Evolutionary conservation across 2,888 invertebrate genomes (phyloP).

Genomic region (Rotaria sp.): DNA sequence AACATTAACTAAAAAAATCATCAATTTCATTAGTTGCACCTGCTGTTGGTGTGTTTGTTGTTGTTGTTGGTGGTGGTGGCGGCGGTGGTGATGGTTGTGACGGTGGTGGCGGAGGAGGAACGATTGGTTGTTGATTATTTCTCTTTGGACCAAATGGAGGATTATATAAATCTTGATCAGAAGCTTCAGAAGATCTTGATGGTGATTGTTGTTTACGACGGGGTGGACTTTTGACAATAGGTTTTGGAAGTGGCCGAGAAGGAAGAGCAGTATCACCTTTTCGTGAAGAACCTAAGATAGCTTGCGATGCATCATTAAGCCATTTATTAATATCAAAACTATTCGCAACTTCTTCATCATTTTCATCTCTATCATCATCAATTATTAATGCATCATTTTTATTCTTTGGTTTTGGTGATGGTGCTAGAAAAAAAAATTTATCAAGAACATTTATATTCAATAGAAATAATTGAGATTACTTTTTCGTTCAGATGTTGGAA

Average conservation of each 20-base stretch:
- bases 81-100: not conserved
- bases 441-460: not conserved
- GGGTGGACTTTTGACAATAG: not conserved
- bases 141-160: conserved; percentile 2
- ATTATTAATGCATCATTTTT: not conserved
- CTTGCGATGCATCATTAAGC: not conserved
- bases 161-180: not conserved
- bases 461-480: not conserved
- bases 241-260: not conserved
- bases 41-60: not conserved
- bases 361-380: not conserved
- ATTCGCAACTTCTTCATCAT: not conserved
- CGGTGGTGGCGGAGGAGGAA: not conserved
- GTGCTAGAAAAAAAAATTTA: not conserved
- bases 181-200: not conserved
- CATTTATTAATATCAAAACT: conserved; percentile 5
- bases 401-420: not conserved
- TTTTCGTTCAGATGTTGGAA: not conserved
- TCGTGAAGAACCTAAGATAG: not conserved
- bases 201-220: not conserved
- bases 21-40: not conserved
- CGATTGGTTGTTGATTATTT: not conserved
- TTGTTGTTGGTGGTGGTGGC: not conserved
- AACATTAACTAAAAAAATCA: not conserved
- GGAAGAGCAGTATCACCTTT: not conserved